phyloP scores from a whole-genome alignment of 2,113 vertebrate genomes.

The Gila orcuttii region DNA sequence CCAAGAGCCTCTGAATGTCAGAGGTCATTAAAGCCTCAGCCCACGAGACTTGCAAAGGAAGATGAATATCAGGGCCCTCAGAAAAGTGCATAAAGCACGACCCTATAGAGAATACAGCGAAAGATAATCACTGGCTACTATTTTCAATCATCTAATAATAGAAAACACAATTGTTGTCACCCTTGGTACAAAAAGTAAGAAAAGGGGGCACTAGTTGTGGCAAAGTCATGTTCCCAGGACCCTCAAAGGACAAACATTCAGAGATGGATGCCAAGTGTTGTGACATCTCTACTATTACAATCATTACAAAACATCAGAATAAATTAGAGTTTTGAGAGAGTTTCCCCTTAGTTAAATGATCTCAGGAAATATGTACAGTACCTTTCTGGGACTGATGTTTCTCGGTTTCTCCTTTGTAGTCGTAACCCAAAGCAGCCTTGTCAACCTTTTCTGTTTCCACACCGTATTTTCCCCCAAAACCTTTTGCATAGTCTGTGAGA shows the following conservation, averaged over 20 bases:
- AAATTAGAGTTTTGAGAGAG: neutral
- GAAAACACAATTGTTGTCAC: neutral
- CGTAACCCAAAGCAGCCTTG: too few species aligned
- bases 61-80: neutral
- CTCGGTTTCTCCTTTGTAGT: too few species aligned
- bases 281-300: neutral
- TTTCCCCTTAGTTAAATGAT: neutral
- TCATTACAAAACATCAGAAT: neutral
- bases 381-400: slow-evolving; percentile 67
- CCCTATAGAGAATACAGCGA: neutral
- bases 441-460: too few species aligned
- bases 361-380: slow-evolving; percentile 47
- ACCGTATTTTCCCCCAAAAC: too few species aligned
- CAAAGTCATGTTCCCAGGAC: neutral
- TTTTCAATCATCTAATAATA: neutral
- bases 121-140: neutral
- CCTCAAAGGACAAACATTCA: neutral
- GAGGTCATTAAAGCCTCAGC: too few species aligned
- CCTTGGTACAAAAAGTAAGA: neutral
- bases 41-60: too few species aligned
- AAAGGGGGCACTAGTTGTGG: neutral
- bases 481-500: too few species aligned
- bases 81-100: neutral
- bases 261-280: neutral
- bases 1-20: too few species aligned